Evolutionary conservation across 2,113 vertebrate genomes (phyloP).

Genomic region (Heteronetta atricapilla): DNA sequence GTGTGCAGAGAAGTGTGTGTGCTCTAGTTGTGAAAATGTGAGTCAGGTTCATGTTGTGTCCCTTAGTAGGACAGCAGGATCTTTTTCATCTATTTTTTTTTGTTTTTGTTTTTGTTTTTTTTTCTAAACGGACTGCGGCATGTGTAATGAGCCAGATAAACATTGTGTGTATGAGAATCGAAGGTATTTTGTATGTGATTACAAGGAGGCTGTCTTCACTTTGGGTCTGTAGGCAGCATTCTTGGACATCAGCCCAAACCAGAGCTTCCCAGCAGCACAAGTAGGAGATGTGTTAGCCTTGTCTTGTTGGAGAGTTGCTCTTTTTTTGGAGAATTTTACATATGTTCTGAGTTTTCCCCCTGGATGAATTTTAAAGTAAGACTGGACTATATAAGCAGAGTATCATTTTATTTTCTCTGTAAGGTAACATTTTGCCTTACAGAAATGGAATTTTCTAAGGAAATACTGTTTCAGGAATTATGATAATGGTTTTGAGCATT

Average conservation of each 20-base stretch:
- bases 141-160: neutral
- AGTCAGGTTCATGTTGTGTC: neutral
- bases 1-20: rapidly evolving
- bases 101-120: too few relatives aligned
- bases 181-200: neutral
- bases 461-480: neutral
- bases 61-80: neutral
- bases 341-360: neutral
- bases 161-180: neutral
- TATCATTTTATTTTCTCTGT: neutral
- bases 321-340: neutral
- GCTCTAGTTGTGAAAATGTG: neutral
- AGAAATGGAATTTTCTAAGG: neutral
- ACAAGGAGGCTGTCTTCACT: neutral
- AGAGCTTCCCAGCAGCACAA: neutral
- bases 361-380: neutral
- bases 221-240: neutral
- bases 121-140: neutral
- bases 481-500: neutral
- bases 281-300: neutral
- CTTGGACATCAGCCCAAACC: neutral
- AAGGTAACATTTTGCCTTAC: neutral
- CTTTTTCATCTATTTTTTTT: neutral
- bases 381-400: rapidly evolving
- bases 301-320: neutral